These are phyloP conservation scores for Psammodynastes pulverulentus DNA, from an alignment of 2,113 vertebrate species.

Conservation along the genomic window DNA sequence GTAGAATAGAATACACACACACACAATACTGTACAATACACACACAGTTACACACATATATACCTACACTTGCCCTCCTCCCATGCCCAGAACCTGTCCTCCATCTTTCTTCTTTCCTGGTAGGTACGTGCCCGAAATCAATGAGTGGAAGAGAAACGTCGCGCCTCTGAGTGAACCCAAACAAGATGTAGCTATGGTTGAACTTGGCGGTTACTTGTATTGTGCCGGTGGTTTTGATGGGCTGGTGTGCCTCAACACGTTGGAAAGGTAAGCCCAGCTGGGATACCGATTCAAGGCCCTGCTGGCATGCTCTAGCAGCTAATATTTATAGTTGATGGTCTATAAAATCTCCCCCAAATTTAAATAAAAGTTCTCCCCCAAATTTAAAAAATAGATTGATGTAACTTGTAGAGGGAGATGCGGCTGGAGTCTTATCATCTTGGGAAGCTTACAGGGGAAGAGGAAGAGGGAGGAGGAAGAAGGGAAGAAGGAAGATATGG, in stretches of 20 bases:
- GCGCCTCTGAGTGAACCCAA: constrained; percentile 63
- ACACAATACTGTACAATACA: too few species aligned
- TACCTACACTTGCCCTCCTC: background rate
- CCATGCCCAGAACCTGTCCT: background rate
- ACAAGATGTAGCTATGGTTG: constrained; percentile 54
- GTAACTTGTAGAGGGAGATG: background rate
- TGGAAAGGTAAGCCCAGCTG: constrained; percentile 55
- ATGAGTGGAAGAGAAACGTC: constrained; percentile 67
- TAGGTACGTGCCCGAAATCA: constrained; percentile 64
- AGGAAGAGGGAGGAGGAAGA: background rate
- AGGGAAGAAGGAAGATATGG: too few species aligned
- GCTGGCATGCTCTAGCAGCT: background rate
- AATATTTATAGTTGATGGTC: background rate
- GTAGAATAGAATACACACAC: too few species aligned
- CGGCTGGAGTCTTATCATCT: background rate
- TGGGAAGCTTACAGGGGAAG: background rate
- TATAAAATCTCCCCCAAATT: background rate
- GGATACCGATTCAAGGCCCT: background rate
- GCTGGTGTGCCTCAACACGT: constrained; percentile 56
- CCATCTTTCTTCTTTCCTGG: background rate
- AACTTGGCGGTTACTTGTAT: constrained; percentile 61
- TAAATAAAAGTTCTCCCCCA: background rate
- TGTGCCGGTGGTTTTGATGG: constrained; percentile 60
- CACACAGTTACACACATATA: too few species aligned
- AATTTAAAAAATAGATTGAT: background rate